phyloP scores from a whole-genome alignment of 2,888 invertebrate genomes.

The Pristionchus mayeri region DNA sequence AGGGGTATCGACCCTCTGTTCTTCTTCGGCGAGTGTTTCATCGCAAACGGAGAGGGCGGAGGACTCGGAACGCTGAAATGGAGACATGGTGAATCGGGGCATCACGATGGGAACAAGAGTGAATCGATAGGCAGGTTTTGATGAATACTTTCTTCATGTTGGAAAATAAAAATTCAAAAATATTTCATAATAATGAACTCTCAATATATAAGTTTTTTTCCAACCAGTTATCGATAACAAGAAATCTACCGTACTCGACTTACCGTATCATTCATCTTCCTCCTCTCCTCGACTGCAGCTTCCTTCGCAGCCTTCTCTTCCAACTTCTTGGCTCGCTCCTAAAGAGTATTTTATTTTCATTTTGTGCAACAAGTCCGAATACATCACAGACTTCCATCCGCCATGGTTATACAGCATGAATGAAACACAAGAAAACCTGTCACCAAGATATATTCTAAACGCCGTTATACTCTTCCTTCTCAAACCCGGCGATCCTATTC shows the following conservation, averaged over 20 bases:
- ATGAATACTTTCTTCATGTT: too few species aligned
- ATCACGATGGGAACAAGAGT: too few species aligned
- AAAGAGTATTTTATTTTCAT: too few species aligned
- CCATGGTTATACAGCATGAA: neutral
- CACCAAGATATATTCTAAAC: too few species aligned
- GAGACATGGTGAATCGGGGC: too few species aligned
- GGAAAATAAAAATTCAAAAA: too few species aligned
- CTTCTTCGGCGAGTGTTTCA: conserved; percentile 86
- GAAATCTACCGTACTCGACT: neutral
- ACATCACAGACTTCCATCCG: neutral
- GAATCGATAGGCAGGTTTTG: too few species aligned
- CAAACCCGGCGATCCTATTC: conserved; percentile 77
- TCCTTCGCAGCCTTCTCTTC: conserved; percentile 96
- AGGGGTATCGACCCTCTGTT: conserved; percentile 83
- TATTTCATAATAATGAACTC: too few species aligned
- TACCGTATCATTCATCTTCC: conserved; percentile 42
- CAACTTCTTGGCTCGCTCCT: conserved; percentile 86
- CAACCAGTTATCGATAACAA: conserved; percentile 9
- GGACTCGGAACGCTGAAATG: conserved; percentile 20
- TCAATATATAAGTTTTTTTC: too few species aligned
- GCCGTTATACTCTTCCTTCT: neutral
- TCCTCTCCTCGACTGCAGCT: conserved; percentile 89
- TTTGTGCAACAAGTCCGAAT: too few species aligned
- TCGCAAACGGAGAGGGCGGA: conserved; percentile 75
- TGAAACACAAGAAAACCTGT: too few species aligned